Evolutionary conservation across 53 echinoderm and acorn worm species (phyloP), one percentile per base, ranked within the genome.

Genomic region (Zoroaster sp.): DNA sequence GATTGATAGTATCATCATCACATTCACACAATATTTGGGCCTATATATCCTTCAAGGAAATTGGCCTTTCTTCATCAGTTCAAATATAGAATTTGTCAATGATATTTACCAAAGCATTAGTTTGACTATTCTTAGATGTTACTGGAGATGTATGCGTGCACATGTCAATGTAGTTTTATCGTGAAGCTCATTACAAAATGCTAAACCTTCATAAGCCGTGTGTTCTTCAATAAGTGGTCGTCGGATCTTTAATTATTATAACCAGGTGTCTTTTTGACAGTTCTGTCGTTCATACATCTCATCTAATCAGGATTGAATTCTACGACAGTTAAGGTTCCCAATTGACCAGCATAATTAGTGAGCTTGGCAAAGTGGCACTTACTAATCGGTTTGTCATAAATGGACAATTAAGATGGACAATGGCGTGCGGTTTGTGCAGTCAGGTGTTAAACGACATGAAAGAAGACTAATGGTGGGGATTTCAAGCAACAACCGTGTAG

Each of bases 381-480:
- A 49, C 71, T 85, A 85, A 85, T 85, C 71, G 51, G 31, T 35
- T 46, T 40, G 66, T 81, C 81, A 23, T 53, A 53, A n/a, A 63
- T 15, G 78, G 32, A 31, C 68, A 82, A 82, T 82, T 75, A 82
- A 67, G 67, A 68, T 6, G n/a, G n/a, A n/a, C n/a, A n/a, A n/a
- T n/a, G 34, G 42, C 33, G 66, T 82, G 67, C 33, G 44, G 82
- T 15, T 79, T 63, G 63, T 38, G 28, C 59, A 5, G 47, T 17
- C 44, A 40, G n/a, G 82, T 32, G 66, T 41, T 42, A 67, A 83
- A 68, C 67, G 23, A 41, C 44, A 18, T 31, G 52, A 32, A 20
- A 39, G 2, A 37, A 15, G 18, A 37, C 37, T 38, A 55, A 28
- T 28, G 23, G 25, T 59, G 28, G 63, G 11, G 63, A 59, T 59